Evolutionary conservation across 2,797 vertebrate species (phyloP).

Genomic region (Mico argentatus): DNA sequence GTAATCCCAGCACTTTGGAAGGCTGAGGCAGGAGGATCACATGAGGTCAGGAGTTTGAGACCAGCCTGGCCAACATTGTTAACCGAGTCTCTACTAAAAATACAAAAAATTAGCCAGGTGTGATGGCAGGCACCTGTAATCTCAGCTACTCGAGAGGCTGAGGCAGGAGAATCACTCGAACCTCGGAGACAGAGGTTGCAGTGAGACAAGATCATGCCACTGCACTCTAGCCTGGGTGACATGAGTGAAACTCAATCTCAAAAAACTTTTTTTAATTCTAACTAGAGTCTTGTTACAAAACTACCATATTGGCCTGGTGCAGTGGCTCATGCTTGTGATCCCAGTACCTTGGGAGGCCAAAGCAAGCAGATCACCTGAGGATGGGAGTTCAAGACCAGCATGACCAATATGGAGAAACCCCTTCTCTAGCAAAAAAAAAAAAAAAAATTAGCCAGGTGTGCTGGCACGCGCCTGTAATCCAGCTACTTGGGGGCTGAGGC

Average conservation of each 20-base stretch:
- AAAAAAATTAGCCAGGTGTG: neutral
- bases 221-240: neutral
- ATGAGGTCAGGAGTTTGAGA: neutral
- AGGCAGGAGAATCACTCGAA: neutral
- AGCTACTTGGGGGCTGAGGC: neutral
- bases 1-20: neutral
- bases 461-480: neutral
- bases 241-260: neutral
- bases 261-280: neutral
- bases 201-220: neutral
- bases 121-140: neutral
- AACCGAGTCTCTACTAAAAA: neutral
- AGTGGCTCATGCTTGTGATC: neutral
- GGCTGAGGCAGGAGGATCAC: neutral
- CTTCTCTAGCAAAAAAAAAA: neutral
- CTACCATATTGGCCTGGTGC: neutral
- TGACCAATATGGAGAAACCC: neutral
- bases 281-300: conserved; percentile 39
- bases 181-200: neutral
- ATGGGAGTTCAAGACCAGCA: neutral
- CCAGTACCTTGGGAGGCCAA: neutral
- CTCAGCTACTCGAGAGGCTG: neutral
- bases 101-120: neutral
- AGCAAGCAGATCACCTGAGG: neutral
- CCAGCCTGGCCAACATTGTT: neutral